Percentiles rank a stretch among this genome's conserved stretches.
These are phyloP conservation scores for Phenganax marumi DNA, from an alignment of 92 coral and sea anemone genomes.

Conservation along the genomic window DNA sequence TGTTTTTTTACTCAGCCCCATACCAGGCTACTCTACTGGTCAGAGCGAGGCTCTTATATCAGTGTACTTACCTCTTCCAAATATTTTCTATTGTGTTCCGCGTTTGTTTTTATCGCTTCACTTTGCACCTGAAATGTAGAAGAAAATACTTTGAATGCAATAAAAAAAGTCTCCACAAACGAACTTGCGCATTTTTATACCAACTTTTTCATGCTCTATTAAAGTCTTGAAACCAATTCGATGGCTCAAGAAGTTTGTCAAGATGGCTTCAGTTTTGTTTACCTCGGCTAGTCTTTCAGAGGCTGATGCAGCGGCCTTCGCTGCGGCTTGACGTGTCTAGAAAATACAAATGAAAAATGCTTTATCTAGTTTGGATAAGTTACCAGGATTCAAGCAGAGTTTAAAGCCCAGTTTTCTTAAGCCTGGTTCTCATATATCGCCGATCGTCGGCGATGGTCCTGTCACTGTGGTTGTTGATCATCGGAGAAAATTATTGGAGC, in stretches of 20 bases:
- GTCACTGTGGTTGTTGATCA: no score
- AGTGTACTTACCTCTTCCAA: slow-evolving; percentile 71
- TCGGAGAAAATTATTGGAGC: no score
- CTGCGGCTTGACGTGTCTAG: slow-evolving; percentile 90
- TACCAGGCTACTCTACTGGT: background rate
- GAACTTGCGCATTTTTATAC: slow-evolving; percentile 58
- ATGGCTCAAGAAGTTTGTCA: no score
- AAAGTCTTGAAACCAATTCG: slow-evolving; percentile 55
- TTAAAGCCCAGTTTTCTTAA: no score
- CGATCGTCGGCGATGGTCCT: no score
- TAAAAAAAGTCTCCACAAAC: background rate
- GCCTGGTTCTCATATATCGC: no score
- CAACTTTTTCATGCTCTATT: slow-evolving; percentile 65
- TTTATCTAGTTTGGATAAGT: background rate
- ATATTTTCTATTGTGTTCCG: slow-evolving; percentile 69
- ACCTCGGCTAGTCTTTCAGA: slow-evolving; percentile 76
- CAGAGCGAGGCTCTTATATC: background rate
- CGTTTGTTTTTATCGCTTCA: slow-evolving; percentile 77
- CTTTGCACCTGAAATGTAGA: slow-evolving; percentile 65
- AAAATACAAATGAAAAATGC: background rate
- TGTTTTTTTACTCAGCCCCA: no score
- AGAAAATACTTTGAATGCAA: background rate
- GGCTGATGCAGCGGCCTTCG: slow-evolving; percentile 82
- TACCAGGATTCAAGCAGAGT: background rate
- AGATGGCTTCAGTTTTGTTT: background rate